Conservation (phyloP, 2,113 vertebrate species). For the Hemichromis elongatus region DNA sequence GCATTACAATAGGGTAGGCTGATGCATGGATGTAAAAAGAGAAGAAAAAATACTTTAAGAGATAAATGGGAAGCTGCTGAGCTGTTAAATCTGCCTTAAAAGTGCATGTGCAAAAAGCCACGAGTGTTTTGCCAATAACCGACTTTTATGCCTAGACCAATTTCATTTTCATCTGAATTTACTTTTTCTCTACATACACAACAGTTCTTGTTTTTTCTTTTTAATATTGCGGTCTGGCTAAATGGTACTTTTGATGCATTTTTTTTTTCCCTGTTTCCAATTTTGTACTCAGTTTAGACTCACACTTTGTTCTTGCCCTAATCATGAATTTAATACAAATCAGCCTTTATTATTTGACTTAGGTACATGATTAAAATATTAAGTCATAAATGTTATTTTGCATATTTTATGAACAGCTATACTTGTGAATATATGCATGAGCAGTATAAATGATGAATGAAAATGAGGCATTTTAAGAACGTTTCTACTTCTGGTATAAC, state of each 20-base stretch:
- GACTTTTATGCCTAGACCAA: neutral
- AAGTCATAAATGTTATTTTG: neutral
- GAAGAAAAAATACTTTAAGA: neutral
- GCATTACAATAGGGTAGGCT: neutral
- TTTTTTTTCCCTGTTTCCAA: accelerated
- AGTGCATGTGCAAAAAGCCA: accelerated
- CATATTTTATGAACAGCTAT: neutral
- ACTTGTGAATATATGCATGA: neutral
- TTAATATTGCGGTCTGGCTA: neutral
- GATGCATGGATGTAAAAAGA: neutral
- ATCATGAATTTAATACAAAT: neutral
- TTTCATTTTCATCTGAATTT: neutral
- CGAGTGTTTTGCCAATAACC: neutral
- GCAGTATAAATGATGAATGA: neutral
- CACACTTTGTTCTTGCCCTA: neutral
- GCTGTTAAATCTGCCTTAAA: neutral
- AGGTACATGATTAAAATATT: neutral
- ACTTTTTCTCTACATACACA: neutral
- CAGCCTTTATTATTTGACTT: neutral
- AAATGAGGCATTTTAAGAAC: neutral
- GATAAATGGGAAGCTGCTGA: neutral
- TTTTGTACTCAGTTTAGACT: neutral
- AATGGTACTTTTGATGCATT: neutral
- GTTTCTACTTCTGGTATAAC: neutral
- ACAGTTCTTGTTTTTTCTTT: neutral